These are phyloP conservation scores for Pterocles burchelli DNA, from an alignment of 2,113 vertebrate species.

Conservation along the genomic window DNA sequence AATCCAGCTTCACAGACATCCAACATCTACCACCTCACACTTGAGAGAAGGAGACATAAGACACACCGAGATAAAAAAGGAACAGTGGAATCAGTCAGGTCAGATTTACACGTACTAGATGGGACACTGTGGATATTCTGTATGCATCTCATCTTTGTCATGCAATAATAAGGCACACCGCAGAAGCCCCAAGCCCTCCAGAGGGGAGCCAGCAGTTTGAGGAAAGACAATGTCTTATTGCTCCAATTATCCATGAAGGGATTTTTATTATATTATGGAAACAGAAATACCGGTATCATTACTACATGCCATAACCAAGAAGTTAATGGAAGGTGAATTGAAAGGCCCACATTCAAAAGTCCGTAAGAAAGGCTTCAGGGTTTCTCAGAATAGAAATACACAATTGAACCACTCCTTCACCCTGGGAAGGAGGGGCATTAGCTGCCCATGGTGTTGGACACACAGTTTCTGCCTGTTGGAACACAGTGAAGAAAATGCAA, in stretches of 20 bases:
- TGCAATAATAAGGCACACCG: neutral
- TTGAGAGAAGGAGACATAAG: neutral
- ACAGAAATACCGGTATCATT: neutral
- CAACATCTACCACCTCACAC: neutral
- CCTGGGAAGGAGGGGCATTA: neutral
- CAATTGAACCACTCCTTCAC: neutral
- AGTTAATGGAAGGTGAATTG: neutral
- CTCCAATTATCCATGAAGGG: neutral
- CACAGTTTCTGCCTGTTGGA: neutral
- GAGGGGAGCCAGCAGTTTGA: neutral
- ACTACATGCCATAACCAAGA: neutral
- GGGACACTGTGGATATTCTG: neutral
- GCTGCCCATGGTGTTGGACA: neutral
- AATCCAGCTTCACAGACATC: neutral
- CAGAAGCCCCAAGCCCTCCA: neutral
- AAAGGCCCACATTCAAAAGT: neutral
- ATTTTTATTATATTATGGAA: neutral
- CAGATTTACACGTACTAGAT: neutral
- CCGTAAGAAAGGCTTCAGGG: neutral
- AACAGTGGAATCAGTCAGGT: neutral
- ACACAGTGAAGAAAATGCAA: neutral
- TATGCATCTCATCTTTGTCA: accelerated
- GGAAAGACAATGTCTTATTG: neutral
- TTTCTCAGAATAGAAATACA: neutral
- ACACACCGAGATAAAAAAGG: neutral